Evolutionary conservation across 2,113 vertebrate species (phyloP).

Genomic region (Cyanistes caeruleus): DNA sequence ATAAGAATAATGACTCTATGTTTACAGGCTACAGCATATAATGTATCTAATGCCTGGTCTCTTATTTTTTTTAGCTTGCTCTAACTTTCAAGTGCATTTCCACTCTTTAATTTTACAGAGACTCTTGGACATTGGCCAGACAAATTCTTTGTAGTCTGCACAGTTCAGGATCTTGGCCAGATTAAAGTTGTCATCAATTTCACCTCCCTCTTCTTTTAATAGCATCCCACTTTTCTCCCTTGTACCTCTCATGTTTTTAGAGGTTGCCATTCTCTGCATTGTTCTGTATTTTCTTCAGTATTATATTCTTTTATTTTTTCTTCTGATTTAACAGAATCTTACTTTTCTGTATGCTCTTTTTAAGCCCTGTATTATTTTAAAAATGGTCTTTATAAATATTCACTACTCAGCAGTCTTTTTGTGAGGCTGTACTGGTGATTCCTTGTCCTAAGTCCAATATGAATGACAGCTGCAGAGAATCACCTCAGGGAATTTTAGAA

Average conservation of each 20-base stretch:
- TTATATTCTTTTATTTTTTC: not conserved
- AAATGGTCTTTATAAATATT: not conserved
- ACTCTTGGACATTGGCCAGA: conserved; percentile 20
- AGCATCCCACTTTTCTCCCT: conserved; percentile 4
- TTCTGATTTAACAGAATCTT: not conserved
- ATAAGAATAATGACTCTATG: conserved; percentile 24
- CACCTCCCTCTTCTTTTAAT: not conserved
- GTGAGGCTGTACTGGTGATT: not conserved
- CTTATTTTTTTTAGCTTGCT: not conserved
- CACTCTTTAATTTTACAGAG: conserved; percentile 45
- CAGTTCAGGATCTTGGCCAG: conserved; percentile 21
- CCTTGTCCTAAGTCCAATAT: not conserved
- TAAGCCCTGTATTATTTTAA: not conserved
- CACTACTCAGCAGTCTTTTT: not conserved
- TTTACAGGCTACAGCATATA: not conserved
- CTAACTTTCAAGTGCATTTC: conserved; percentile 23
- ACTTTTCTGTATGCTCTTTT: not conserved
- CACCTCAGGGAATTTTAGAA: not conserved
- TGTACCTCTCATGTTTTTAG: not conserved
- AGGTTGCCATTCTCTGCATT: not conserved
- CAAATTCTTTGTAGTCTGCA: conserved; percentile 22
- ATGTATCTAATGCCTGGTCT: not conserved
- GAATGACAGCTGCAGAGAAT: not conserved
- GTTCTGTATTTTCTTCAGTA: not conserved
- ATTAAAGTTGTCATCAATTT: conserved; percentile 52